Evolutionary conservation across 2,888 invertebrate species (phyloP).

Genomic region (Xylocampa areola): DNA sequence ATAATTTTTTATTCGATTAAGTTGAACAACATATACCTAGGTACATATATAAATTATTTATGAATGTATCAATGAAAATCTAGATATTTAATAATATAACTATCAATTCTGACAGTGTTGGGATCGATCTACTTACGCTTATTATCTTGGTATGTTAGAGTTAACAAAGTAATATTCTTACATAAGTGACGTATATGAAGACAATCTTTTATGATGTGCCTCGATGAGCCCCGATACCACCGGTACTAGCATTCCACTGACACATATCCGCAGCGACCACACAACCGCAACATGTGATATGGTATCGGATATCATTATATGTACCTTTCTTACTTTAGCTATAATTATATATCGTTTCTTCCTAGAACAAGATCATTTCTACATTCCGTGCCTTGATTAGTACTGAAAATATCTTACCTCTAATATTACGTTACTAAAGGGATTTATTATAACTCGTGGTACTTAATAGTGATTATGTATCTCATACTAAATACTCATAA

Average conservation of each 20-base stretch:
- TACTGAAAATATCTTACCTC: constrained; percentile 58
- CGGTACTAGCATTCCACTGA: constrained; percentile 24
- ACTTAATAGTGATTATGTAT: too few relatives aligned
- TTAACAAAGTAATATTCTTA: constrained; percentile 81
- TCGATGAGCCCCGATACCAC: constrained; percentile 77
- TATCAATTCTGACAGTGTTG: constrained; percentile 74
- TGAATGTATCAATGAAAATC: constrained; percentile 68
- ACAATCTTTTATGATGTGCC: constrained; percentile 83
- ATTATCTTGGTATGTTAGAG: constrained; percentile 87
- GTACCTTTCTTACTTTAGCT: constrained; percentile 72
- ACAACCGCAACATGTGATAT: constrained; percentile 65
- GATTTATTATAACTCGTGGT: too few relatives aligned
- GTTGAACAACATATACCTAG: constrained; percentile 64
- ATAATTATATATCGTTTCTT: constrained; percentile 76
- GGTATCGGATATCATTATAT: constrained; percentile 78
- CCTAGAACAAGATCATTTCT: constrained; percentile 71
- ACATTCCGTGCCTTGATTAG: constrained; percentile 71
- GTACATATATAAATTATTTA: constrained; percentile 61
- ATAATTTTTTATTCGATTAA: constrained; percentile 73
- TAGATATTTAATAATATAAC: constrained; percentile 61
- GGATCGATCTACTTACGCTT: constrained; percentile 86
- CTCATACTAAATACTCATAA: too few relatives aligned
- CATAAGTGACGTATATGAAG: constrained; percentile 78
- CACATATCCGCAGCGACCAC: constrained; percentile 38
- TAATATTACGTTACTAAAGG: not conserved